Percentiles rank a stretch among this genome's conserved stretches.
These are phyloP conservation scores for Agelaius phoeniceus DNA, from an alignment of 2,113 vertebrate genomes.

Conservation along the genomic window DNA sequence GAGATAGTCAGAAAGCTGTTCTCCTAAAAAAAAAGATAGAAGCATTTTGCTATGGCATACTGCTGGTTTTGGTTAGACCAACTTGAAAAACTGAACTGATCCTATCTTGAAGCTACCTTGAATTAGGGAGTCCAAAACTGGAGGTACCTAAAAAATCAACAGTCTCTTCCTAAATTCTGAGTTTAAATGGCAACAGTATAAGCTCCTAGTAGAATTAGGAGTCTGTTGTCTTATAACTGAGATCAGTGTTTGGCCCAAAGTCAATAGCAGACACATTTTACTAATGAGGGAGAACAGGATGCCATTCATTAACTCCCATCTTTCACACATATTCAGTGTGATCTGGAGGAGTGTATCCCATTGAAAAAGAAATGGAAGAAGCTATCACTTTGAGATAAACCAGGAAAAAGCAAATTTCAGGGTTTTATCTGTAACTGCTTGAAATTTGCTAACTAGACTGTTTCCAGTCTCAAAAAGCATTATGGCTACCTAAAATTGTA, in stretches of 20 bases:
- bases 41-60: background rate
- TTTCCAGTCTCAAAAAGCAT: background rate
- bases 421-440: background rate
- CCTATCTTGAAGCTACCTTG: background rate
- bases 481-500: background rate
- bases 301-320: conserved; percentile 23
- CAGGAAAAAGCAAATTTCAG: background rate
- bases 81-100: background rate
- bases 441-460: background rate
- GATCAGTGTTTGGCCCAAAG: conserved; percentile 15
- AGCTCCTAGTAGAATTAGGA: background rate
- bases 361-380: background rate
- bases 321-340: conserved; percentile 20
- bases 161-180: background rate
- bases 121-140: background rate
- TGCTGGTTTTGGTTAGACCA: background rate
- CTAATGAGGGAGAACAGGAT: conserved; percentile 36
- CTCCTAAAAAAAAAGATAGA: background rate
- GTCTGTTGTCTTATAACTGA: background rate
- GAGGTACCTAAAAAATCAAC: background rate
- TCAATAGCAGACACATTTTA: conserved; percentile 11
- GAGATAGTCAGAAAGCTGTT: background rate
- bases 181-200: background rate
- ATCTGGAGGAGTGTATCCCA: background rate
- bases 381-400: background rate